Evolutionary conservation across 2,113 vertebrate species (phyloP), one percentile per base, ranked within the genome.

Genomic region (Gobius niger): DNA sequence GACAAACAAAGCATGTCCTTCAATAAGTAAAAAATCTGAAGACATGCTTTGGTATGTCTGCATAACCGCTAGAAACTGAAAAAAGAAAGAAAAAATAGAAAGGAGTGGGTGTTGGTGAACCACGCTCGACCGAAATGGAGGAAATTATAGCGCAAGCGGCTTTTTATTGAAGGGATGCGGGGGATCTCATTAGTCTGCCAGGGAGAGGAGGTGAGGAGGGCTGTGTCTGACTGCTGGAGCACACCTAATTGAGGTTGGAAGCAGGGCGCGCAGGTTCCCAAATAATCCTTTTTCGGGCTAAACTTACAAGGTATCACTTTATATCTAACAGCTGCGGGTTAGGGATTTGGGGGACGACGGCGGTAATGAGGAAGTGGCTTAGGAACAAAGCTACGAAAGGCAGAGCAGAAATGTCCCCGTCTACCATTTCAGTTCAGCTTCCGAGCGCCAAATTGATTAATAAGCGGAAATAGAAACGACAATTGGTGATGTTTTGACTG

Each of bases 221-320:
- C 67, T 80, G 49, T 2, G n/a, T 63, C 64, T 78, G 65, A 70
- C 81, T 70, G 75, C 77, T 75, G 70, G 72, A 76, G 77, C 68
- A 68, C 73, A 7, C 70, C 67, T 87, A 87, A 88, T 90, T 85
- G 75, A 73, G 34, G 50, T 62, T 65, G 64, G 81, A 67, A 78
- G 74, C 56, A 82, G 68, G 76, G 80, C 9, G 60, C 77, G 64
- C 8, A 7, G 49, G 57, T 57, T 67, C 67, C 65, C 47, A 80
- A 86, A 88, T 80, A 77, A 84, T 80, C 74, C 76, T 67, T 62
- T 68, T 83, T 78, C 61, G 75, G 40, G 72, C 76, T 73, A 78
- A 63, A 83, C 83, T 76, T 84, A 70, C 84, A 82, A 78, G 64
- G 76, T 62, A 64, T 82, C 73, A 59, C 84, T 85, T 84, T 85